Base-by-base conservation (phyloP, 2,888 invertebrate genomes). In the Ophioninae sp. region DNA sequence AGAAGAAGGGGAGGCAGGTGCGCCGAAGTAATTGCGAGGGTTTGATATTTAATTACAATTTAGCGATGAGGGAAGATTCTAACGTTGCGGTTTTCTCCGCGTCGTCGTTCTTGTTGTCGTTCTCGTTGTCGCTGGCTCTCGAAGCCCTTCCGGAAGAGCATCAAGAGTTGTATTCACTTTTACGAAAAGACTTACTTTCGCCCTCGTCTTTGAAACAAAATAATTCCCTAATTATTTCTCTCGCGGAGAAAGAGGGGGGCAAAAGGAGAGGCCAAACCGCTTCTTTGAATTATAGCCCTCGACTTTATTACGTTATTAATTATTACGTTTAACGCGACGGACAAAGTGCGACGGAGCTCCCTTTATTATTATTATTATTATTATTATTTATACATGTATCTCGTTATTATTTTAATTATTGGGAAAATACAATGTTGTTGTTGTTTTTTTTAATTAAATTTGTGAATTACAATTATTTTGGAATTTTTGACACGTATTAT, bases 41-140 rank as follows among this genome's bases (percentile, higher is more conserved):
- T 91, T 91, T 91, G 90, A 90, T 91, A 90, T 91, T 91, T 91
- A 90, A 91, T 91, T 91, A 90, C 88, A 89, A 91, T 91, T 91
- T 87, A 88, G 81, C 83, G 68, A 82, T 61, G 79, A 79, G 84
- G 78, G 81, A 78, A 80, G 67, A 80, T 44, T 78, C 68, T n/a
- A n/a, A n/a, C 56, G 50, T 23, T 59, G 75, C 79, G 81, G 76
- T 76, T 78, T 83, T 85, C 73, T 79, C 75, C 68, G 78, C 73
- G 81, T 57, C 41, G 39, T 62, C 64, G 68, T 74, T 39, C 44
- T 6, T 10, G 79, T 64, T n/a, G 50, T 44, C 56, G 67, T 41
- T 21, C 39, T 72, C 64, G 62, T 44, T 78, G 85, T 85, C 78
- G 79, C 85, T 86, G 82, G 84, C 84, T 72, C 50, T 57, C 83